Evolutionary conservation across 1,140 invertebrate genomes (phyloP).

Genomic region (Sinonovacula constricta): DNA sequence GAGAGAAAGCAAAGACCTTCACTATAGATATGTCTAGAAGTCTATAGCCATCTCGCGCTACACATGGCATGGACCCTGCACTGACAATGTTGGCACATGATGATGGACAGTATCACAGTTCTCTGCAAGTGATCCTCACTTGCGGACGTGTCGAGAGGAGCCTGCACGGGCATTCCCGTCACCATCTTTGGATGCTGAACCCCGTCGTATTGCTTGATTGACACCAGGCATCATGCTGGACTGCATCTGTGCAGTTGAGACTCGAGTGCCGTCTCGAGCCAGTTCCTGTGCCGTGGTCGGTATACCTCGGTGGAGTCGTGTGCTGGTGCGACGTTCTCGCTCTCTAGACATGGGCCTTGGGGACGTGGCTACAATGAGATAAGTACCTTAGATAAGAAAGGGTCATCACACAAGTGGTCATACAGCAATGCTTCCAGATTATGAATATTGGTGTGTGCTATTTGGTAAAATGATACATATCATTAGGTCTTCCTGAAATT

Average conservation of each 20-base stretch:
- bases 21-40: too few species aligned
- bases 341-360: conserved; percentile 76
- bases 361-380: conserved; percentile 72
- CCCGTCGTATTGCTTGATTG: conserved; percentile 69
- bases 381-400: too few species aligned
- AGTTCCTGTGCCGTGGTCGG: conserved; percentile 62
- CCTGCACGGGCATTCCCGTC: conserved; percentile 67
- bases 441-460: too few species aligned
- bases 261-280: conserved; percentile 65
- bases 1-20: too few species aligned
- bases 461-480: too few species aligned
- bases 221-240: conserved; percentile 60
- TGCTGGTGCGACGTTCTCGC: conserved; percentile 73
- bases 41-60: too few species aligned
- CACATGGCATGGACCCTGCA: neutral
- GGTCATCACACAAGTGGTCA: too few species aligned
- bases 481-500: too few species aligned
- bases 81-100: neutral
- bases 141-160: conserved; percentile 71
- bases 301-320: conserved; percentile 73
- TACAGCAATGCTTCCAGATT: too few species aligned
- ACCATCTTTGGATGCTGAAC: conserved; percentile 75
- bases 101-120: neutral
- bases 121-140: conserved; percentile 50
- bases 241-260: conserved; percentile 69